Base-by-base conservation (phyloP, 1,140 invertebrate genomes). In the Aporrectodea caliginosa region DNA sequence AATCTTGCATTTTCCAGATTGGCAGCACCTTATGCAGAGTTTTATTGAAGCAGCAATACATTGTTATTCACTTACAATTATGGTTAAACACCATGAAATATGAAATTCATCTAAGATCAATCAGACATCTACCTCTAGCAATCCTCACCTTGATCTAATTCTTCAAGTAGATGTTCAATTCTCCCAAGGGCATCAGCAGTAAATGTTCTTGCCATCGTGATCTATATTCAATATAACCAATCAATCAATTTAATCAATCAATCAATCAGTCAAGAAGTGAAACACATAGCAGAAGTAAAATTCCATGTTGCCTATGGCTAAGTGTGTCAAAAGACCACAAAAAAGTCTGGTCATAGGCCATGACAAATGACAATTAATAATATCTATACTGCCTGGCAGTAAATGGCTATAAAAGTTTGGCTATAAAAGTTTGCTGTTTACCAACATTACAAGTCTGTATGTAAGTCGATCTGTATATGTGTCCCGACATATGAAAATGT, bases 131-230 rank as follows among this genome's bases (percentile, higher is more conserved):
- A 58, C 6, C 22, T 22, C 43, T 12, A 58, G 22, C 43, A 58
- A 58, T 6, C 6, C 22, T 58, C 43, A 87, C 85, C 83, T 75
- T 43, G 30, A 27, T 69, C 14, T 16, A 86, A 69, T 29, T 85
- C 82, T 75, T 82, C n/a, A 35, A 85, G 2, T 32, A 83, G 83
- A 31, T 80, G 32, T 6, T 82, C 69, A 14, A 87, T 84, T 79
- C 85, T 84, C 71, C 77, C 79, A 75, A 78, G 71, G 12, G 86
- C 86, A 79, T 86, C 81, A 22, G 82, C 75, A 78, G 85, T 86
- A 69, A 87, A 85, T 22, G 85, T 68, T 75, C 82, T 83, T 70
- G 86, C 84, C 74, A 87, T 31, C 12, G 81, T 75, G 30, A 82
- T 79, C 86, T 87, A 79, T 0, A 84, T 82, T 27, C n/a, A 1